phyloP scores from a whole-genome alignment of 1,140 invertebrate species.

The Hyphantria cunea region DNA sequence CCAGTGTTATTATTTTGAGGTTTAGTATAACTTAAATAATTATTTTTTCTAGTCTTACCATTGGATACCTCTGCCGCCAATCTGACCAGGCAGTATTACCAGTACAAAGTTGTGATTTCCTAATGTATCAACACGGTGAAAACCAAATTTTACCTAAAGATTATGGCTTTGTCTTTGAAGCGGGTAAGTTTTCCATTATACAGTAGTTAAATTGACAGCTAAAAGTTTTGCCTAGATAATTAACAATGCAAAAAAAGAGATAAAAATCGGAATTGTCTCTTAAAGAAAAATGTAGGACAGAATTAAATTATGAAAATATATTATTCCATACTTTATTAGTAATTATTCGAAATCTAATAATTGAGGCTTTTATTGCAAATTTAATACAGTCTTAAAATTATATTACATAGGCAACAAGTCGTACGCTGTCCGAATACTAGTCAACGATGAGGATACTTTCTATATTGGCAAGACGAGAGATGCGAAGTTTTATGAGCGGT shows the following conservation, averaged over 20 bases:
- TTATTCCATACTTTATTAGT: too few species aligned
- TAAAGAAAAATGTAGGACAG: too few species aligned
- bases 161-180: slow-evolving; percentile 84
- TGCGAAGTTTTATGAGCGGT: slow-evolving; percentile 84
- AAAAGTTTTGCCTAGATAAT: too few species aligned
- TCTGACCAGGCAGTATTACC: slow-evolving; percentile 81
- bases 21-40: neutral
- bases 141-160: slow-evolving; percentile 83
- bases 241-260: too few species aligned
- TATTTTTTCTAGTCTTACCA: slow-evolving; percentile 81
- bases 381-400: too few species aligned
- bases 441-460: slow-evolving; percentile 83
- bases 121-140: slow-evolving; percentile 85
- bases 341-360: too few species aligned
- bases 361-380: too few species aligned
- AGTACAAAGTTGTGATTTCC: slow-evolving; percentile 82
- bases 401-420: slow-evolving; percentile 66
- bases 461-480: slow-evolving; percentile 87
- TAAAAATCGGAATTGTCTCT: too few species aligned
- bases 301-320: too few species aligned
- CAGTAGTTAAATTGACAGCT: too few species aligned
- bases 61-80: slow-evolving; percentile 85
- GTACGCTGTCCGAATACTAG: slow-evolving; percentile 82
- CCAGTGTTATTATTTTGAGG: too few species aligned
- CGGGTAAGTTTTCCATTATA: slow-evolving; percentile 67